These are phyloP conservation scores for Ellobium chinense DNA, from an alignment of 2,888 invertebrate genomes.

Conservation along the genomic window DNA sequence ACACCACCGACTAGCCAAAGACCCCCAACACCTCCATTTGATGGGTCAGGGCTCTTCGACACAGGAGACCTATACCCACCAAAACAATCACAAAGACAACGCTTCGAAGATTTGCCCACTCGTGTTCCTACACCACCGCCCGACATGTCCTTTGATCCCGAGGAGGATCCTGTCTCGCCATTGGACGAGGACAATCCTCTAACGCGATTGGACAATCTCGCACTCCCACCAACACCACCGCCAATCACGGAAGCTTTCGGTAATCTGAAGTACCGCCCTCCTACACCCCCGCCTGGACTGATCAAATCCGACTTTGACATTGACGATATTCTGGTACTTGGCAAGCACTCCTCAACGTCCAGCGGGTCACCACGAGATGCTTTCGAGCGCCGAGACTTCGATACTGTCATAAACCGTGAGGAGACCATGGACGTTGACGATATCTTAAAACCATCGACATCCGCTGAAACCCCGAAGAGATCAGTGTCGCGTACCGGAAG, in stretches of 20 bases:
- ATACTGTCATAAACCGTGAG: too few species aligned
- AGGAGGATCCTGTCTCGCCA: not conserved
- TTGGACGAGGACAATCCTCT: not conserved
- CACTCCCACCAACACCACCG: conserved; percentile 11
- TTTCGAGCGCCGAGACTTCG: not conserved
- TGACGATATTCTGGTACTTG: conserved; percentile 36
- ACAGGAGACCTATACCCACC: not conserved
- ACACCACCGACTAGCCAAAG: not conserved
- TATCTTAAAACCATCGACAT: not conserved
- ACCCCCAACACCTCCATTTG: conserved; percentile 13
- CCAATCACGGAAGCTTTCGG: not conserved
- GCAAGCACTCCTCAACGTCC: not conserved
- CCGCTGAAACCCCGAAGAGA: not conserved
- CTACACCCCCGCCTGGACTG: conserved; percentile 43
- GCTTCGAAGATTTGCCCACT: not conserved
- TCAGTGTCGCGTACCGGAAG: not conserved
- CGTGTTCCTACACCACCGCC: conserved; percentile 22
- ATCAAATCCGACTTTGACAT: conserved; percentile 20
- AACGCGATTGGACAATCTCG: not conserved
- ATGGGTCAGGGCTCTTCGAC: too few species aligned
- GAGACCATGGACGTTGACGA: not conserved
- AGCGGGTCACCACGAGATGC: not conserved
- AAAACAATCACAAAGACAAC: not conserved
- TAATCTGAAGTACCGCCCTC: conserved; percentile 16
- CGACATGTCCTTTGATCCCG: conserved; percentile 39